These are phyloP conservation scores for Falco cherrug DNA, from an alignment of 2,797 vertebrate genomes.

Conservation along the genomic window DNA sequence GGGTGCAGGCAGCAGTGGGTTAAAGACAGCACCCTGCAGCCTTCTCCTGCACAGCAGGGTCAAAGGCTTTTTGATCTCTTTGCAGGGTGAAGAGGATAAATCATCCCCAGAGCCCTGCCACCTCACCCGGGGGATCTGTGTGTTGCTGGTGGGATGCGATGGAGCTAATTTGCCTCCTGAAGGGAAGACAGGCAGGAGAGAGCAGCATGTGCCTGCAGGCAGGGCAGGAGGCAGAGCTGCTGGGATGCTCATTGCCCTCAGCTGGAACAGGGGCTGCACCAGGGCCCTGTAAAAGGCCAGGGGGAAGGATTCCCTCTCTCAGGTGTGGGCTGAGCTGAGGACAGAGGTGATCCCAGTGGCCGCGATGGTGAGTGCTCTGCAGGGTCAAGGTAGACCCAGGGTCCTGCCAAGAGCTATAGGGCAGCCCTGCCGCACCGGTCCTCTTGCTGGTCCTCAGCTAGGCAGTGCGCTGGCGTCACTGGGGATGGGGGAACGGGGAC, in stretches of 20 bases:
- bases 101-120: fast-evolving
- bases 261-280: neutral
- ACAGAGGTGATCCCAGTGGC: fast-evolving
- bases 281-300: neutral
- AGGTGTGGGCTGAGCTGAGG: fast-evolving
- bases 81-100: fast-evolving
- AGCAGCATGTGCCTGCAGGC: neutral
- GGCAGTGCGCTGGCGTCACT: fast-evolving
- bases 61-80: neutral
- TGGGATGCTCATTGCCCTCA: neutral
- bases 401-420: fast-evolving
- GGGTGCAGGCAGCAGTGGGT: fast-evolving
- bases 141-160: neutral
- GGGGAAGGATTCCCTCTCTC: fast-evolving
- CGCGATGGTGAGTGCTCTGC: fast-evolving
- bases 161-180: neutral
- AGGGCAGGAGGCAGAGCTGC: neutral
- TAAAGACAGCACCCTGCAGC: neutral
- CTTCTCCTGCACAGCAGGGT: neutral
- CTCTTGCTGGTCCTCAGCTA: neutral
- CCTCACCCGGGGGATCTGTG: neutral
- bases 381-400: fast-evolving
- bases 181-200: neutral
- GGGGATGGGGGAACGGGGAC: fast-evolving
- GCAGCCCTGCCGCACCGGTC: neutral